Percentiles rank a stretch among this genome's conserved stretches.
Evolutionary conservation across 2,888 invertebrate species (phyloP).

Genomic region (Synanthedon vespiformis): DNA sequence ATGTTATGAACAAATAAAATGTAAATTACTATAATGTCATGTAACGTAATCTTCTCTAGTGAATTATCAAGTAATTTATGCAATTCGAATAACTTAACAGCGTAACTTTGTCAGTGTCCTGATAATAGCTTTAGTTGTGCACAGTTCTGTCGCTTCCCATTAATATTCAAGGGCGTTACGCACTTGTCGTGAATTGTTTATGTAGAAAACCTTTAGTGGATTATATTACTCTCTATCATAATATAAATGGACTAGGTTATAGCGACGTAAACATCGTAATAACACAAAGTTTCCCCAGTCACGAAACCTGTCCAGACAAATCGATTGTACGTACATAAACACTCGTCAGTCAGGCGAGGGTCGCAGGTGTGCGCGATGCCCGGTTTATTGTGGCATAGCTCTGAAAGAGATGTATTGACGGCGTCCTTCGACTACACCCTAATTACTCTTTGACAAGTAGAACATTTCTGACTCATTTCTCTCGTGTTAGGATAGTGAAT

Average conservation of each 20-base stretch:
- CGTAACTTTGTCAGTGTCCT: slow-evolving; percentile 4
- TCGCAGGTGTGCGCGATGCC: slow-evolving; percentile 38
- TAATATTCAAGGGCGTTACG: slow-evolving; percentile 29
- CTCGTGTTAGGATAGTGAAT: background rate
- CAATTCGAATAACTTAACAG: background rate
- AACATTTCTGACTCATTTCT: no score
- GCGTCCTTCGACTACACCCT: slow-evolving; percentile 10
- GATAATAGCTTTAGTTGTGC: slow-evolving; percentile 23
- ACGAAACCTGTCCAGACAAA: slow-evolving; percentile 58
- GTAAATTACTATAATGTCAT: no score
- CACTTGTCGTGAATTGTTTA: slow-evolving; percentile 30
- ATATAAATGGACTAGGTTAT: slow-evolving; percentile 40
- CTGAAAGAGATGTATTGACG: slow-evolving; percentile 25
- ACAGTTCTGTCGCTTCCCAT: slow-evolving; percentile 19
- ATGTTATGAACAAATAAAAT: no score
- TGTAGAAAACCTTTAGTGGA: slow-evolving; percentile 37
- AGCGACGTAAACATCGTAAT: slow-evolving; percentile 44
- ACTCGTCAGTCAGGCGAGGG: slow-evolving; percentile 17
- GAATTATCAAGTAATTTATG: background rate
- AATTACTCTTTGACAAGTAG: slow-evolving; percentile 19
- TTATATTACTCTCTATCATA: slow-evolving; percentile 22
- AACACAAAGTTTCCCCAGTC: slow-evolving; percentile 41
- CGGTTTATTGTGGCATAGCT: slow-evolving; percentile 29
- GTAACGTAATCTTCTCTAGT: no score
- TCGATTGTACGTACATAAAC: slow-evolving; percentile 43